Conservation (phyloP, 2,113 vertebrate genomes). For the Psittacara wagleri region DNA sequence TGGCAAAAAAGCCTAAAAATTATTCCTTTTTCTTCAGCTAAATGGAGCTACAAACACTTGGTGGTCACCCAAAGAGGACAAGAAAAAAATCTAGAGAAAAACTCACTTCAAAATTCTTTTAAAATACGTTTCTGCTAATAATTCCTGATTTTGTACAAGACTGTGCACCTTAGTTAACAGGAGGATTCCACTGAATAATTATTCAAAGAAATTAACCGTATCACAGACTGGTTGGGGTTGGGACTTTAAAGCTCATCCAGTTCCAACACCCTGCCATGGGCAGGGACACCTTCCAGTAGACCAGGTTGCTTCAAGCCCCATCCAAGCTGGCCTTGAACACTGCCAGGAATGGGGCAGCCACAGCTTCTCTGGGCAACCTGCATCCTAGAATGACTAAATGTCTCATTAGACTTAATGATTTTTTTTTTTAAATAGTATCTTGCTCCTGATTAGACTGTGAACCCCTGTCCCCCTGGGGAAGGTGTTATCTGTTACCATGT, state of each 20-base stretch:
- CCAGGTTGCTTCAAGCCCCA: background rate
- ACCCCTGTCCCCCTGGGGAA: background rate
- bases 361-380: background rate
- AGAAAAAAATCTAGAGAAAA: conserved; percentile 30
- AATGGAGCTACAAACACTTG: background rate
- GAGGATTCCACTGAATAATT: background rate
- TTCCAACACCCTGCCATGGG: background rate
- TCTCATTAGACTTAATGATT: background rate
- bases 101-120: background rate
- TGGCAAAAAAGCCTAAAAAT: background rate
- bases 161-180: background rate
- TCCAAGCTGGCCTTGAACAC: background rate
- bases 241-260: background rate
- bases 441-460: background rate
- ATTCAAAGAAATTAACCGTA: background rate
- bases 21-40: conserved; percentile 25
- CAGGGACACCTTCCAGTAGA: background rate
- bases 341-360: background rate
- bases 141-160: background rate
- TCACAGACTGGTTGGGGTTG: background rate
- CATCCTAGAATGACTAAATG: background rate
- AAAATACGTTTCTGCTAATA: background rate
- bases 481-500: background rate
- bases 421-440: background rate
- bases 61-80: conserved; percentile 1